Evolutionary conservation across 2,888 invertebrate species (phyloP), one percentile per base, ranked within the genome.

Genomic region (Bedellia somnulentella): DNA sequence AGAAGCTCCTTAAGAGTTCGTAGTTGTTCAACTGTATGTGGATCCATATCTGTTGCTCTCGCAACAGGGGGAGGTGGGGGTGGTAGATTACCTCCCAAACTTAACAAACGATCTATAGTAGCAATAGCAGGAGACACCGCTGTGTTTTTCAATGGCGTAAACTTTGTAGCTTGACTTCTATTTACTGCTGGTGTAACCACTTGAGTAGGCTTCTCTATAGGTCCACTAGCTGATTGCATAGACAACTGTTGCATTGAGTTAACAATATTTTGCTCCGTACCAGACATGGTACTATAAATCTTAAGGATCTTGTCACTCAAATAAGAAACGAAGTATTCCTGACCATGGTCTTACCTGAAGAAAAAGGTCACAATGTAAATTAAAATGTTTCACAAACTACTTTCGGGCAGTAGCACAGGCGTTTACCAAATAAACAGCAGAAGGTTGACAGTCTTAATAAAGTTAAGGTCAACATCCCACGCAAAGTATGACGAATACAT

Each of bases 1-100:
- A 81, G 68, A 30, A 80, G 66, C 31, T 80, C 73, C 42, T 80
- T 78, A n/a, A 82, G 78, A 40, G 81, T 63, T 42, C 79, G 61
- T 33, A 83, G 51, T 48, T 83, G 82, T 47, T 80, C 80, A 22
- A 79, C 60, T 31, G 80, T 79, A 39, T 80, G 76, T 11, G 78
- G 67, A 38, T 80, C 80, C 59, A 78, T 76, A 31, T 80, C 70
- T 32, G 70, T 52, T 5, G 61, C 32, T 24, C 62, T 45, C 24
- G 70, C 61, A 37, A 73, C 60, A 5, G 73, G 64, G 29, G 75
- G 73, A 13, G 73, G 75, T 15, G 77, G 77, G 24, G 57, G 60
- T 29, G 73, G 76, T 22, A 66, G 47, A 37, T 52, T 62, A 24
- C 62, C 58, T 39, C 77, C 73, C 29, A 75, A 53, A 40, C 61